These are phyloP conservation scores for Dione juno DNA, from an alignment of 2,888 invertebrate species.

Conservation along the genomic window DNA sequence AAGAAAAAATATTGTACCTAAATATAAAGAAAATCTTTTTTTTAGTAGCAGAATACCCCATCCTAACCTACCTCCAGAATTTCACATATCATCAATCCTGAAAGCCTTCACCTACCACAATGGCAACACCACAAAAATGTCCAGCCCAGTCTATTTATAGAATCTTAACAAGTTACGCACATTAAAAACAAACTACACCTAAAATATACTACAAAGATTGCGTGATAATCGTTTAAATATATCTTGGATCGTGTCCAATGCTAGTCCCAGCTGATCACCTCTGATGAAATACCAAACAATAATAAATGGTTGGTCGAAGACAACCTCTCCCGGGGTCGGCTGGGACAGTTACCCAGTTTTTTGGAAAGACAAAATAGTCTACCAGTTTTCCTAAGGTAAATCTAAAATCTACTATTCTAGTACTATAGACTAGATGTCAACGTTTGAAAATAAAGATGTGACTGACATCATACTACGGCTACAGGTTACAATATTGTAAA, in stretches of 20 bases:
- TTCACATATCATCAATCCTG: not conserved
- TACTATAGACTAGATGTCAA: not conserved
- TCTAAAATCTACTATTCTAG: not conserved
- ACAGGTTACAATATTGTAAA: not conserved
- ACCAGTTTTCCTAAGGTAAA: not conserved
- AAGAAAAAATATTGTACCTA: not conserved
- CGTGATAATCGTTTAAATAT: constrained; percentile 44
- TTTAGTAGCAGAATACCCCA: not conserved
- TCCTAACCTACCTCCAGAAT: too few relatives aligned
- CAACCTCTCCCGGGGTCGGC: constrained; percentile 38
- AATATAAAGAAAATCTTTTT: not conserved
- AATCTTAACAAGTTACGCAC: constrained; percentile 7
- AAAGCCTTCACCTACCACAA: not conserved
- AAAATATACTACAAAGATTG: constrained; percentile 34
- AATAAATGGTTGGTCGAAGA: constrained; percentile 38
- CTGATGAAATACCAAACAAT: constrained; percentile 47
- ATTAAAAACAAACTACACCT: constrained; percentile 25
- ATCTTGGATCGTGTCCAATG: constrained; percentile 47
- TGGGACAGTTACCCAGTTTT: not conserved
- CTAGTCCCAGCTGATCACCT: constrained; percentile 44
- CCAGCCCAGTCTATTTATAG: not conserved
- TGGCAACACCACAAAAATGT: not conserved
- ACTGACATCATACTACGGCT: not conserved
- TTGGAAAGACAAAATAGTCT: not conserved
- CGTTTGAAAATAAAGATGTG: not conserved